phyloP scores from a whole-genome alignment of 2,888 invertebrate species.

The Drosophila greeni region DNA sequence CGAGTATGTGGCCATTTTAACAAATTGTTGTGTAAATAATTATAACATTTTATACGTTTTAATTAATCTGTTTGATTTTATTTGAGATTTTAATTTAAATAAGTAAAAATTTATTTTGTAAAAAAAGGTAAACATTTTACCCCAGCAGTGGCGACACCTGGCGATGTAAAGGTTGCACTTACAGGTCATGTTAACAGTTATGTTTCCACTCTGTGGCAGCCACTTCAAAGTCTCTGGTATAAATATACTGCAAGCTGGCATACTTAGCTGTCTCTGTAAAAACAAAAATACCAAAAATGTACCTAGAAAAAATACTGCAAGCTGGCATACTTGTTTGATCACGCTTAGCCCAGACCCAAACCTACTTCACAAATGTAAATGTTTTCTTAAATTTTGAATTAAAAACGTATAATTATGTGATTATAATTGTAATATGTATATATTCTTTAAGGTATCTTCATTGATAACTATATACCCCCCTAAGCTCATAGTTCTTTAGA shows the following conservation, averaged over 20 bases:
- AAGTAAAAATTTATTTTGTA: too few relatives aligned
- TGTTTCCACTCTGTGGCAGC: too few relatives aligned
- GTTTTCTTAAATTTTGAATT: background rate
- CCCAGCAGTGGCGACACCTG: background rate
- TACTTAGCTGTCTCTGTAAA: background rate
- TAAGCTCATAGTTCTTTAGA: background rate
- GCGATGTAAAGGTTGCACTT: too few relatives aligned
- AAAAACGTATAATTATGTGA: background rate
- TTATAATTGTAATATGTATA: background rate
- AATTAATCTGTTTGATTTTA: background rate
- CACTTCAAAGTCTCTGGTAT: too few relatives aligned
- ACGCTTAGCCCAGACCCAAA: background rate
- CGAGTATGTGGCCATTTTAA: constrained; percentile 17
- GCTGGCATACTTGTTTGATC: background rate
- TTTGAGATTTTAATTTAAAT: background rate
- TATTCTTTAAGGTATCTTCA: background rate
- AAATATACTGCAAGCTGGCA: too few relatives aligned
- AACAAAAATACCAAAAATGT: background rate
- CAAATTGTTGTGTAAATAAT: constrained; percentile 29
- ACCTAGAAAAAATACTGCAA: background rate
- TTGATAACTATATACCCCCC: background rate
- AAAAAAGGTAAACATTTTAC: background rate
- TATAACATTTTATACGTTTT: constrained; percentile 28
- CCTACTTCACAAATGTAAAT: background rate
- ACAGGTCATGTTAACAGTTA: too few relatives aligned